Percentiles rank a stretch among this genome's conserved stretches.
These are phyloP conservation scores for Columba livia DNA, from an alignment of 2,113 vertebrate genomes.

Conservation along the genomic window DNA sequence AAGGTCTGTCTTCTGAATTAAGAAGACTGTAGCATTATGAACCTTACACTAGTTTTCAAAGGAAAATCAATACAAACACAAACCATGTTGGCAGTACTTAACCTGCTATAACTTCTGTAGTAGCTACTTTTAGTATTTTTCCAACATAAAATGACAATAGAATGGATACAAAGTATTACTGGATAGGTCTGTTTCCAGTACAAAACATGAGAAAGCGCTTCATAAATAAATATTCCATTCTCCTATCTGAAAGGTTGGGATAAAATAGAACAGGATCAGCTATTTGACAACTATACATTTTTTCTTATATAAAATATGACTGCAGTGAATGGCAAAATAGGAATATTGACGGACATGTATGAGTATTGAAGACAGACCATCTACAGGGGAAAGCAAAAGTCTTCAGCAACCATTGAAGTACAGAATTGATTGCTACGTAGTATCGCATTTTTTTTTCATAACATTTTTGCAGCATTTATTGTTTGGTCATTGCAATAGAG, in stretches of 20 bases:
- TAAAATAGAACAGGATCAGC: constrained; percentile 23
- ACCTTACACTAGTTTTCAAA: background rate
- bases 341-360: constrained; percentile 14
- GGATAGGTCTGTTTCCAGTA: background rate
- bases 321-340: constrained; percentile 30
- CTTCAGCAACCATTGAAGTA: constrained; percentile 13
- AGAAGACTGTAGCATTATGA: background rate
- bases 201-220: background rate
- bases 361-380: constrained; percentile 4
- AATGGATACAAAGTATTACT: background rate
- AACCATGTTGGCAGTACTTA: background rate
- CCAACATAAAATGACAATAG: background rate
- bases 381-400: constrained; percentile 6
- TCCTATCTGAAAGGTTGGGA: background rate
- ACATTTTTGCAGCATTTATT: constrained; percentile 29
- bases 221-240: constrained; percentile 15
- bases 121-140: background rate
- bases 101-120: background rate
- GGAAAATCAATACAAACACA: background rate
- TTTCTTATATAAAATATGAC: constrained; percentile 41
- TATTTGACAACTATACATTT: background rate
- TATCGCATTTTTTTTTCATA: constrained; percentile 39
- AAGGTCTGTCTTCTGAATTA: background rate
- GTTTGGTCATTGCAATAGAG: constrained; percentile 8
- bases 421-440: constrained; percentile 25